Conservation (phyloP, 1,140 invertebrate species). For the Trypoxylus dichotomus region DNA sequence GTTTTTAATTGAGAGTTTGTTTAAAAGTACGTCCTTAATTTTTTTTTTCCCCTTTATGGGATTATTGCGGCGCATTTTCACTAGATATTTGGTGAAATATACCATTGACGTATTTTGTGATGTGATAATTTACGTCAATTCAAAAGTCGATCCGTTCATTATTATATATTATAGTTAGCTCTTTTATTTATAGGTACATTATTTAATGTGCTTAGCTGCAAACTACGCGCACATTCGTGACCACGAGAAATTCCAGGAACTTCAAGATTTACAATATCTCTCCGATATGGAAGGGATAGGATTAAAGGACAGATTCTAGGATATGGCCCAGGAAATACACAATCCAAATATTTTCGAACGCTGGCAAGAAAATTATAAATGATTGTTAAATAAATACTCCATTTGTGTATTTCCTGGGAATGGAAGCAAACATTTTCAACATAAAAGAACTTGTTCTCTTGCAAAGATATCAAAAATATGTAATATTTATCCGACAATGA, state of each 20-base stretch:
- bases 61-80: no score
- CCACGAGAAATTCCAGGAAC: conserved; percentile 88
- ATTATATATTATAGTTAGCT: not conserved
- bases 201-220: conserved; percentile 91
- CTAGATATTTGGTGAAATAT: no score
- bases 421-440: not conserved
- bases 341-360: not conserved
- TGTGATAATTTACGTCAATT: no score
- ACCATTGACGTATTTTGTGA: no score
- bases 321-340: conserved; percentile 72
- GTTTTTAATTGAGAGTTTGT: no score
- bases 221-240: conserved; percentile 95
- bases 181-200: conserved; percentile 70
- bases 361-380: not conserved
- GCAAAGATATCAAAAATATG: not conserved
- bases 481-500: no score
- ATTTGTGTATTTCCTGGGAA: not conserved
- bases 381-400: not conserved
- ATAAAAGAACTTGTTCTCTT: not conserved
- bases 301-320: conserved; percentile 81
- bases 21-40: no score
- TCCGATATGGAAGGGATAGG: conserved; percentile 74
- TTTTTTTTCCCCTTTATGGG: no score
- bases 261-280: conserved; percentile 86
- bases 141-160: no score